Evolutionary conservation across 2,797 vertebrate genomes (phyloP).

Genomic region (Sebastes kiyomatsui): DNA sequence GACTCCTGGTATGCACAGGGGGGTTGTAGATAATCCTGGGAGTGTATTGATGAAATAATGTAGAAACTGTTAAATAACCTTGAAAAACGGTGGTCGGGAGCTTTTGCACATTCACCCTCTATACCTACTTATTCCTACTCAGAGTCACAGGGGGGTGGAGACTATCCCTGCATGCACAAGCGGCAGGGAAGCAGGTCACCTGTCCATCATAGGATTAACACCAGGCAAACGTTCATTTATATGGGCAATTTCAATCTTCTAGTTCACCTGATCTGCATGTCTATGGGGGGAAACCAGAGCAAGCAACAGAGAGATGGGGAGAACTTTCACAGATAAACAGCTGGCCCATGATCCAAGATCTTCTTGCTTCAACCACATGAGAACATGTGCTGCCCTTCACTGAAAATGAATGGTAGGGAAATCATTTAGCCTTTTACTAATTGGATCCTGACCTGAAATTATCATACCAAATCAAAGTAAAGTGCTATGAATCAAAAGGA

Average conservation of each 20-base stretch:
- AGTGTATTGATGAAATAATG: constrained; percentile 49
- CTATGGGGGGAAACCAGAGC: background rate
- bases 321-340: background rate
- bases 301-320: background rate
- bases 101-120: constrained; percentile 28
- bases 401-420: constrained; percentile 5
- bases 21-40: constrained; percentile 33
- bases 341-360: background rate
- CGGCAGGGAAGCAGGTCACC: constrained; percentile 35
- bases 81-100: constrained; percentile 34
- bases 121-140: constrained; percentile 33
- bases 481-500: constrained; percentile 13
- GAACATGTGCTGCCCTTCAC: background rate
- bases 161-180: constrained; percentile 37
- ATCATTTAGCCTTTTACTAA: constrained; percentile 19
- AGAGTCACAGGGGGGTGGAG: constrained; percentile 21
- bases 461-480: constrained; percentile 29
- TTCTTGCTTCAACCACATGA: background rate
- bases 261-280: constrained; percentile 31
- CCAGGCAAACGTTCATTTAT: constrained; percentile 7
- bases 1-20: constrained; percentile 30
- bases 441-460: constrained; percentile 28
- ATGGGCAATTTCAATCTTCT: constrained; percentile 35
- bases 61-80: constrained; percentile 59
- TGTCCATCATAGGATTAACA: constrained; percentile 53